Base-by-base conservation (phyloP, 2,888 invertebrate species). In the Lissocephala sabroskyi region DNA sequence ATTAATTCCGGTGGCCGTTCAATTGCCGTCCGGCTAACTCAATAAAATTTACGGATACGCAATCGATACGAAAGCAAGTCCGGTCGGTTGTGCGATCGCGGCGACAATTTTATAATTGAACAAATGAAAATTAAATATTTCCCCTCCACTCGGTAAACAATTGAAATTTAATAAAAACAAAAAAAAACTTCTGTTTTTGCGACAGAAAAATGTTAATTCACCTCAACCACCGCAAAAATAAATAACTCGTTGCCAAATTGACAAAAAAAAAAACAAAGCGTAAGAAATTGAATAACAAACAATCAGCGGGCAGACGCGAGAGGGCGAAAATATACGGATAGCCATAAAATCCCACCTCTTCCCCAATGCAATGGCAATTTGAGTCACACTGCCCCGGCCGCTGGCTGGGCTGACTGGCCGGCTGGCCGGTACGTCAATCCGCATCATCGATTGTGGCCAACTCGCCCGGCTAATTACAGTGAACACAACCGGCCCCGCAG, bases 381-480 rank as follows among this genome's bases (percentile, higher is more conserved):
- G 26, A 42, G 5, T 41, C 32, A 32, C 32, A 10, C 4, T 10
- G 3, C 5, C 6, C n/a, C 5, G 10, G 32, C n/a, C 32, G 32
- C 32, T 32, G 3, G 3, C 14, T 41, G 43, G 23, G 23, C n/a
- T n/a, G n/a, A n/a, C n/a, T 56, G 61, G 44, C 50, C 50, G 60
- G 61, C 50, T 44, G 39, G 47, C 48, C 51, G 30, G 36, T 46
- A 37, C 26, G 39, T 49, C 43, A 32, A 44, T 44, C 40, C 39
- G 39, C 42, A 39, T 37, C 45, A 35, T 23, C 23, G 23, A 23
- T 23, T 23, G 23, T 7, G 7, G 4, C 7, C 23, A 23, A 7
- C 23, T 23, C 7, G 23, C 23, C 61, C 57, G 51, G 23, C 45
- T 61, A 61, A 57, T 57, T 57, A 45, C 44, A 41, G 52, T 41